These are phyloP conservation scores for Macaca fascicularis DNA, from an alignment of 2,113 vertebrate genomes.

Conservation along the genomic window T2T-MFA8v1.1 NC_088375.1:36410501-36411000, in stretches of 20 bases:
- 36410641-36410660: neutral
- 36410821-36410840: neutral
- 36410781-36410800: neutral
- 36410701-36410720: neutral
- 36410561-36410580: neutral
- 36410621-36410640: neutral
- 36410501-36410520: too few relatives aligned
- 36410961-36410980: neutral
- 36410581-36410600: neutral
- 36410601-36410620: neutral
- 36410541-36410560: neutral
- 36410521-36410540: neutral
- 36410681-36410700: neutral
- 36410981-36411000: conserved; percentile 34
- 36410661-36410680: neutral
- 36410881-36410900: conserved; percentile 25
- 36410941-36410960: neutral
- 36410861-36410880: conserved; percentile 14
- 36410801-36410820: neutral
- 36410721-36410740: neutral
- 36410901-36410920: neutral
- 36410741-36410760: conserved; percentile 1
- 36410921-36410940: neutral
- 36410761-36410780: neutral
- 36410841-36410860: neutral